A percentile compares a stretch with the other conserved stretches of the same genome.
phyloP scores from a whole-genome alignment of 2,113 vertebrate species.

The Gavialis gangeticus region DNA sequence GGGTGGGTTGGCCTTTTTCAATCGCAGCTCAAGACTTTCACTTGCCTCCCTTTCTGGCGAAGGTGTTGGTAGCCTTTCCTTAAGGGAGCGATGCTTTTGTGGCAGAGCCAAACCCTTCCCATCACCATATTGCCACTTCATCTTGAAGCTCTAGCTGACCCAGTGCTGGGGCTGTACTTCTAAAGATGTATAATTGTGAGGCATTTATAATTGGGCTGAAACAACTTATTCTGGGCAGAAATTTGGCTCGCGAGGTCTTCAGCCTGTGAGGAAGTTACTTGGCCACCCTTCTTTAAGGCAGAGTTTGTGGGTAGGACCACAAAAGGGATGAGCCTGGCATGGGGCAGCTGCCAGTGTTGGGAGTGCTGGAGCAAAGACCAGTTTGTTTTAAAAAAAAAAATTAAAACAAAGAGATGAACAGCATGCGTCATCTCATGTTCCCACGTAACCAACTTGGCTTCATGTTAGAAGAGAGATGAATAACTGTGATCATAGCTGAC shows the following conservation, averaged over 20 bases:
- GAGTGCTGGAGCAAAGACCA: neutral
- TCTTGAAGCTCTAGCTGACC: neutral
- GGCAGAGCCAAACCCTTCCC: accelerated
- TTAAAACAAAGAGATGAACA: neutral
- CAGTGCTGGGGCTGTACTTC: accelerated
- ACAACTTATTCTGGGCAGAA: neutral
- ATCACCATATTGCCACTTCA: accelerated
- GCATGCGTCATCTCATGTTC: neutral
- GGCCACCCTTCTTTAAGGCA: neutral
- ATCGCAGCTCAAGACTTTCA: accelerated
- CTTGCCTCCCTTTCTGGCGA: neutral
- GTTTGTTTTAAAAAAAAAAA: neutral
- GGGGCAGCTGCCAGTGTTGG: neutral
- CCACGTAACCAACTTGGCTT: neutral
- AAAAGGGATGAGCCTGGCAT: neutral
- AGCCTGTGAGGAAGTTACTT: neutral
- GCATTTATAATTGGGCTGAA: neutral
- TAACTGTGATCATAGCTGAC: neutral
- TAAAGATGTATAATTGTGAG: neutral
- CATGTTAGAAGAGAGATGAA: neutral
- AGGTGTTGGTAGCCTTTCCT: accelerated
- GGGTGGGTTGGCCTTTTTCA: accelerated
- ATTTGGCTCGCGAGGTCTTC: neutral
- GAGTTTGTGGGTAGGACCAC: neutral
- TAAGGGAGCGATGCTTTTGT: neutral